Evolutionary conservation across 2,113 vertebrate species (phyloP), one percentile per base, ranked within the genome.

Genomic region (Plecturocebus donacophilus): DNA sequence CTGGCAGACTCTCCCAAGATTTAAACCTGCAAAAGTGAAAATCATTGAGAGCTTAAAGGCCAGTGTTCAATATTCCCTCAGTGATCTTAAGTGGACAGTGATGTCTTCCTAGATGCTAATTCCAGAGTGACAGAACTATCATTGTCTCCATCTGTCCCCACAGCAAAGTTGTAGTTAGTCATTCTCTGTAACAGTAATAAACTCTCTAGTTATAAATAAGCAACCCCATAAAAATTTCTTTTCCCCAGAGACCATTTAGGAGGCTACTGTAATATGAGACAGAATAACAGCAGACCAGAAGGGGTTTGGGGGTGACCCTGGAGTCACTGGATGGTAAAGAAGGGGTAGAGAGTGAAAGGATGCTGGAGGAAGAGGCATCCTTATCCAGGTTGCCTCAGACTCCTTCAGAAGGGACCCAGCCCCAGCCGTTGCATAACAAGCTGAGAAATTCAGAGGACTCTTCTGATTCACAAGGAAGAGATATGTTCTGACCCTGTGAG

Each of bases 101-200:
- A 47, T 96, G 35, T 84, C 94, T 97, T 95, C 90, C 94, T 85
- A 96, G 94, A 40, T 97, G 95, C 93, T 97, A 87, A 96, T 96
- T 98, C 91, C 95, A 96, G 38, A 88, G 70, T 79, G 75, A 90
- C 76, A 95, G 42, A 86, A 35, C 66, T 11, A 5, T 76, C 38
- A 30, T 66, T 64, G 73, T 82, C 61, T 77, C 45, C 47, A 71
- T 54, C 30, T 77, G 35, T 70, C 81, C 85, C 52, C 30, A 25
- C 40, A 68, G 27, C 42, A 92, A 96, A 91, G 79, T 77, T 94
- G 38, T 70, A 49, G 30, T 76, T 68, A 38, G 68, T 92, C 45
- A 61, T 94, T 94, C 49, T 85, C 71, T 80, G 0, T 70, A 68
- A 70, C 45, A 85, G 12, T 76, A 40, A 81, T 87, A 32, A 73